Conservation (phyloP, 2,888 invertebrate species). For the Eretmocerus hayati region DNA sequence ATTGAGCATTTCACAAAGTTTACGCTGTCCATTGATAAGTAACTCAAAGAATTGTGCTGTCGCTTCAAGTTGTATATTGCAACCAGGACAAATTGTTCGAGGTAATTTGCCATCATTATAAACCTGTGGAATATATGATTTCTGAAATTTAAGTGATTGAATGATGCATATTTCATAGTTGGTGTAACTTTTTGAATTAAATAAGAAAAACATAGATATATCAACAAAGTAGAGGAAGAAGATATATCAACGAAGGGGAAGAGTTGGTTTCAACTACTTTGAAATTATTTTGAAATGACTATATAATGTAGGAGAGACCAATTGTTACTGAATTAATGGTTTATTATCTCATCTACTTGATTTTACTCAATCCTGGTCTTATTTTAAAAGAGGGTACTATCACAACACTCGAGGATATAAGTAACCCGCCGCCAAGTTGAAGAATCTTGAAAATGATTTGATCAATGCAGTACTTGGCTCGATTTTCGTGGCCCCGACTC, state of each 20-base stretch:
- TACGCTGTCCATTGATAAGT: slow-evolving; percentile 63
- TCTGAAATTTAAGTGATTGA: background rate
- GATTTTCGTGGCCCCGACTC: slow-evolving; percentile 32
- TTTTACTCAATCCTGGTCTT: no score
- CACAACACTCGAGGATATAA: background rate
- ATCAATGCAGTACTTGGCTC: slow-evolving; percentile 26
- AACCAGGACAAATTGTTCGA: slow-evolving; percentile 67
- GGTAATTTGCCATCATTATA: slow-evolving; percentile 64
- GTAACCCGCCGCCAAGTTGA: slow-evolving; percentile 1
- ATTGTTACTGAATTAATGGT: no score
- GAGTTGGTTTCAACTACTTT: no score
- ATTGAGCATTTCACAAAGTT: slow-evolving; percentile 49
- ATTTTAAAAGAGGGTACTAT: no score
- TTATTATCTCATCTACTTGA: no score
- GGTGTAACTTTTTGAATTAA: slow-evolving; percentile 6
- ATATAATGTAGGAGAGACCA: no score
- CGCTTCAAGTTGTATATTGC: slow-evolving; percentile 68
- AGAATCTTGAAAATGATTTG: slow-evolving; percentile 18
- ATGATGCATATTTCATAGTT: background rate
- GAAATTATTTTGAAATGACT: no score
- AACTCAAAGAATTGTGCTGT: slow-evolving; percentile 68
- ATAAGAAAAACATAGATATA: no score
- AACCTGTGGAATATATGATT: slow-evolving; percentile 48
- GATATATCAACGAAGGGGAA: no score
- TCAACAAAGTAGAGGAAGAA: no score